A percentile compares a stretch with the other conserved stretches of the same genome.
phyloP scores from a whole-genome alignment of 2,888 invertebrate species.

The Monopis laevigella region DNA sequence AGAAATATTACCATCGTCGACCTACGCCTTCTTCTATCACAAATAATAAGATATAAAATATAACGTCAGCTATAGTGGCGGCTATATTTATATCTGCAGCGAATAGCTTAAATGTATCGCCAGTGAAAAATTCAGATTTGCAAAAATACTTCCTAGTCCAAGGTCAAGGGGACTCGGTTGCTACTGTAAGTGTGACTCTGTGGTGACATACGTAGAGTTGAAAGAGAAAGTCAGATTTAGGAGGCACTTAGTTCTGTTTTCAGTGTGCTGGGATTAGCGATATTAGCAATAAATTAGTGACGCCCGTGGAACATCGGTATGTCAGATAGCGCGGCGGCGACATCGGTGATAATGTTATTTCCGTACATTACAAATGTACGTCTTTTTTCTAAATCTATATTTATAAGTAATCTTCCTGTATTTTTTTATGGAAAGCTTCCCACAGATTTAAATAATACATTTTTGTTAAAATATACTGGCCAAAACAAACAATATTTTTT shows the following conservation, averaged over 20 bases:
- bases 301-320: constrained; percentile 8
- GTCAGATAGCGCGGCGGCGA: constrained; percentile 1
- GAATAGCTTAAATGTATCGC: constrained; percentile 13
- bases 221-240: background rate
- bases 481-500: no score
- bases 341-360: constrained; percentile 8
- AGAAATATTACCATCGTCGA: constrained; percentile 13
- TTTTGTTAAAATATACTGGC: no score
- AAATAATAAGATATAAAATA: constrained; percentile 13
- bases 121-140: constrained; percentile 13
- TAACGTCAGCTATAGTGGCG: constrained; percentile 11
- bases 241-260: constrained; percentile 11
- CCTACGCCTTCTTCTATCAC: constrained; percentile 10
- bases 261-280: constrained; percentile 12
- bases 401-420: no score
- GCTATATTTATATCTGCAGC: constrained; percentile 13
- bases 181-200: constrained; percentile 5
- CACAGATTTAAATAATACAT: no score
- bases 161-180: constrained; percentile 11
- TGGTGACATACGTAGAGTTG: constrained; percentile 2
- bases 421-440: no score
- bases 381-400: no score
- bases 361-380: no score
- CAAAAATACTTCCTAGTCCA: constrained; percentile 14
- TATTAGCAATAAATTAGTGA: constrained; percentile 15